Conservation (phyloP, 2,888 invertebrate genomes). For the Drosophila neutralis region DNA sequence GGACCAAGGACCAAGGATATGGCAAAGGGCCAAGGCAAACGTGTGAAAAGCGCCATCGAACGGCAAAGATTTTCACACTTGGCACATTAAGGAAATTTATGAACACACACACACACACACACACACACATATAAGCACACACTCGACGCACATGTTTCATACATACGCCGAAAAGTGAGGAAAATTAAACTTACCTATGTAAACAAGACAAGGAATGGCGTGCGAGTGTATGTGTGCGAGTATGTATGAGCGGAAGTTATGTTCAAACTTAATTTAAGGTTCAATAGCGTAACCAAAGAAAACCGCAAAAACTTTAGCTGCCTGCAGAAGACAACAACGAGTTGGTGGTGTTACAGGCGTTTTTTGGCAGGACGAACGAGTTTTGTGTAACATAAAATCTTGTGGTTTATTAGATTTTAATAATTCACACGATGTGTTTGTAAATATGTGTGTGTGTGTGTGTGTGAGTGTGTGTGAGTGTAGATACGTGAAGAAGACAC, state of each 20-base stretch:
- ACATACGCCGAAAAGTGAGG: conserved; percentile 73
- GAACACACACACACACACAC: conserved; percentile 54
- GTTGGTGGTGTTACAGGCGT: neutral
- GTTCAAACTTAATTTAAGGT: conserved; percentile 84
- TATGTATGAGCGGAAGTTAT: conserved; percentile 69
- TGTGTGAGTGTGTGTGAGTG: conserved; percentile 24
- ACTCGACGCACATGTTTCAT: conserved; percentile 65
- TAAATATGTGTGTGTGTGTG: conserved; percentile 11
- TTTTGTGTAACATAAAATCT: conserved; percentile 82
- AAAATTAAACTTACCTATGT: conserved; percentile 83
- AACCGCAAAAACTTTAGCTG: conserved; percentile 80
- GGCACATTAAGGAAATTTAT: conserved; percentile 76
- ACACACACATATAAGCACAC: conserved; percentile 27
- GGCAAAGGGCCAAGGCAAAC: conserved; percentile 59
- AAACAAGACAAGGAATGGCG: conserved; percentile 74
- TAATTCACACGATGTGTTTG: conserved; percentile 80
- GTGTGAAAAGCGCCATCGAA: conserved; percentile 83
- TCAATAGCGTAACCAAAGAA: conserved; percentile 82
- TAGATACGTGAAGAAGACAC: conserved; percentile 66
- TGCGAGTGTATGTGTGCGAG: conserved; percentile 26
- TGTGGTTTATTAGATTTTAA: conserved; percentile 85
- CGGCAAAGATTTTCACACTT: conserved; percentile 84
- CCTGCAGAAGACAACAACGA: conserved; percentile 28
- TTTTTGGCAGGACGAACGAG: conserved; percentile 64
- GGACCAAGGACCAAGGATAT: conserved; percentile 19